Percentiles rank a stretch among this genome's conserved stretches.
Conservation (phyloP, 2,797 vertebrate species). For the Sitta carolinensis region DNA sequence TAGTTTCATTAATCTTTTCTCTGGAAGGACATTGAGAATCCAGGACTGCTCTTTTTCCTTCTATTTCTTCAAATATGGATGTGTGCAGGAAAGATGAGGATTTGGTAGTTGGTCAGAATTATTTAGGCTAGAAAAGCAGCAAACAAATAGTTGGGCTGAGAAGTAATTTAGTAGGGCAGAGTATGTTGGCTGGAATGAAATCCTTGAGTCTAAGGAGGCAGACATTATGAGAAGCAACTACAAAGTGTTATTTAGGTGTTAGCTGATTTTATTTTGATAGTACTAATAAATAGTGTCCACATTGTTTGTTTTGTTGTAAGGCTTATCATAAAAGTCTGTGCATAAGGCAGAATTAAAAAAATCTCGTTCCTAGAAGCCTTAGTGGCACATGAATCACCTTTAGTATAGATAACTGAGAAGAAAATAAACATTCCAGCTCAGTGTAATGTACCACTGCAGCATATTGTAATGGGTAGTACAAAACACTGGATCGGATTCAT, state of each 20-base stretch:
- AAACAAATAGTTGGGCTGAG: neutral
- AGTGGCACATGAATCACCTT: neutral
- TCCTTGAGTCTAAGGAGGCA: neutral
- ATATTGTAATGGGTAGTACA: neutral
- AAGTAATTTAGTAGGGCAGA: neutral
- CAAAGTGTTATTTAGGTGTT: conserved; percentile 16
- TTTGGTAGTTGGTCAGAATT: conserved; percentile 4
- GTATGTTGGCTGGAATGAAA: neutral
- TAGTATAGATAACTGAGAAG: neutral
- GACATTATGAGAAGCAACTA: neutral
- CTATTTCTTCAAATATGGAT: neutral
- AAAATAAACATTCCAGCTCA: neutral
- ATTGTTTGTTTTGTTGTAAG: neutral
- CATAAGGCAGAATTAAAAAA: neutral
- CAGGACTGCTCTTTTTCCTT: conserved; percentile 27
- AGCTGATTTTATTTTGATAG: conserved; percentile 12
- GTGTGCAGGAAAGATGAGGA: neutral
- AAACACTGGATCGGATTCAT: neutral
- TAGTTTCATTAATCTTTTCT: conserved; percentile 43
- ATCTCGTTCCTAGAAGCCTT: neutral
- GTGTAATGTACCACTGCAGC: neutral
- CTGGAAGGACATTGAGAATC: conserved; percentile 29
- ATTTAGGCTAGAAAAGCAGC: neutral
- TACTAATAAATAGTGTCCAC: neutral
- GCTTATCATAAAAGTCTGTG: neutral